Percentiles rank a stretch among this genome's conserved stretches.
phyloP scores from a whole-genome alignment of 2,113 vertebrate species.

The Pleuronectes platessa region DNA sequence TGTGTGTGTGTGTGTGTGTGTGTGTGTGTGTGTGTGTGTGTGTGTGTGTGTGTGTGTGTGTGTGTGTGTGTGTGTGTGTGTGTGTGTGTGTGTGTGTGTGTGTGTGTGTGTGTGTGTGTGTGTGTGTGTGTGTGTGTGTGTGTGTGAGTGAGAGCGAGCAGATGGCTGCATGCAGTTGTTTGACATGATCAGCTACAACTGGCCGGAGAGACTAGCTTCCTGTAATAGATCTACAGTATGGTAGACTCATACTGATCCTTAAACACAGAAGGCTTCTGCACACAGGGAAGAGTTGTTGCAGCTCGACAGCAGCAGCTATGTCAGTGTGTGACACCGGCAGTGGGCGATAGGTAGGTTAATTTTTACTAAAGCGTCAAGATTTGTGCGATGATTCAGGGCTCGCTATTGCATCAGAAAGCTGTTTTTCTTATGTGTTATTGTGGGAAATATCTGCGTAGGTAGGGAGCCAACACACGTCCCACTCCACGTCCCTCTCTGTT shows the following conservation, averaged over 20 bases:
- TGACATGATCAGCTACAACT: slow-evolving; percentile 28
- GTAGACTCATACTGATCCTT: slow-evolving; percentile 10
- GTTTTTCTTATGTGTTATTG: slow-evolving; percentile 39
- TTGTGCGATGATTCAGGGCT: slow-evolving; percentile 8
- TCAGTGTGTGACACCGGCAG: slow-evolving; percentile 4
- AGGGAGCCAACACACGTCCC: slow-evolving; percentile 22
- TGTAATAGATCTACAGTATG: slow-evolving; percentile 24
- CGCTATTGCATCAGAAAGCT: slow-evolving; percentile 13
- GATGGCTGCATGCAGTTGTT: slow-evolving; percentile 28
- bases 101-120: slow-evolving; percentile 20
- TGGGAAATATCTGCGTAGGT: slow-evolving; percentile 38
- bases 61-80: slow-evolving; percentile 9
- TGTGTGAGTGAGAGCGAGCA: slow-evolving; percentile 1
- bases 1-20: slow-evolving; percentile 20
- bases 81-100: slow-evolving; percentile 1
- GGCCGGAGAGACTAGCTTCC: background rate
- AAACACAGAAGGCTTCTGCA: background rate
- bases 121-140: background rate
- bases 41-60: slow-evolving; percentile 16
- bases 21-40: background rate
- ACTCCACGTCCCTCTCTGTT: slow-evolving; percentile 13
- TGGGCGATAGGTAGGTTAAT: slow-evolving; percentile 5
- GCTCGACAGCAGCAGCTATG: background rate
- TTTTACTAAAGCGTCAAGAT: slow-evolving; percentile 14
- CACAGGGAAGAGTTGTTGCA: background rate